These are phyloP conservation scores for Entomobrya proxima DNA, from an alignment of 2,888 invertebrate species.

Conservation along the genomic window DNA sequence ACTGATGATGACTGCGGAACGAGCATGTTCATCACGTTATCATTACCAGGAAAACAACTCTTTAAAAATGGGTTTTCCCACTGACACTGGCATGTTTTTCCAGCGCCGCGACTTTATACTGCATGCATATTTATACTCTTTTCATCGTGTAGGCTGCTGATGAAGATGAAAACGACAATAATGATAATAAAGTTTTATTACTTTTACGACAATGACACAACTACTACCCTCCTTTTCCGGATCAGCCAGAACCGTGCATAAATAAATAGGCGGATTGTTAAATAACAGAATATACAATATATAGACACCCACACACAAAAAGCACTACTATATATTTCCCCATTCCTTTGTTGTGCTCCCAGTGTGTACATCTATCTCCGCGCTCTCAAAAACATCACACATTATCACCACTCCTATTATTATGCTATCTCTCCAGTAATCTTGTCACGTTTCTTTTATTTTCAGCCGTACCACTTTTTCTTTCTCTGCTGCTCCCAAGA, in stretches of 20 bases:
- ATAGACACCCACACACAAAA: no score
- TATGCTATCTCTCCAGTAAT: slow-evolving; percentile 34
- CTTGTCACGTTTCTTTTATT: slow-evolving; percentile 44
- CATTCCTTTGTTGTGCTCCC: background rate
- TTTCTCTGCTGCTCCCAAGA: background rate
- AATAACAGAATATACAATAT: slow-evolving; percentile 32
- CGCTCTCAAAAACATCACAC: slow-evolving; percentile 26
- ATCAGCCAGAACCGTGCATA: slow-evolving; percentile 5
- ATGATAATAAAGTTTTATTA: slow-evolving; percentile 57
- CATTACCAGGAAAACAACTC: slow-evolving; percentile 28
- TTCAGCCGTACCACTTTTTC: background rate
- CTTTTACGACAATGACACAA: slow-evolving; percentile 46
- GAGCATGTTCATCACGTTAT: background rate
- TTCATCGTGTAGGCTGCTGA: slow-evolving; percentile 16
- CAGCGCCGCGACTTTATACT: no score
- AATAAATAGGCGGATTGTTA: slow-evolving; percentile 32
- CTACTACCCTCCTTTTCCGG: slow-evolving; percentile 52
- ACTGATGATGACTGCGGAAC: background rate
- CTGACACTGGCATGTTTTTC: slow-evolving; percentile 1
- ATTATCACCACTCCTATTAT: slow-evolving; percentile 27
- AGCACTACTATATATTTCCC: no score
- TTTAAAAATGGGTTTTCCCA: slow-evolving; percentile 25
- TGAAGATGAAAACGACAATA: slow-evolving; percentile 42
- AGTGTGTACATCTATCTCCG: background rate
- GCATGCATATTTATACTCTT: background rate